phyloP scores from a whole-genome alignment of 2,797 vertebrate genomes.

The Eidolon dupreanum region DNA sequence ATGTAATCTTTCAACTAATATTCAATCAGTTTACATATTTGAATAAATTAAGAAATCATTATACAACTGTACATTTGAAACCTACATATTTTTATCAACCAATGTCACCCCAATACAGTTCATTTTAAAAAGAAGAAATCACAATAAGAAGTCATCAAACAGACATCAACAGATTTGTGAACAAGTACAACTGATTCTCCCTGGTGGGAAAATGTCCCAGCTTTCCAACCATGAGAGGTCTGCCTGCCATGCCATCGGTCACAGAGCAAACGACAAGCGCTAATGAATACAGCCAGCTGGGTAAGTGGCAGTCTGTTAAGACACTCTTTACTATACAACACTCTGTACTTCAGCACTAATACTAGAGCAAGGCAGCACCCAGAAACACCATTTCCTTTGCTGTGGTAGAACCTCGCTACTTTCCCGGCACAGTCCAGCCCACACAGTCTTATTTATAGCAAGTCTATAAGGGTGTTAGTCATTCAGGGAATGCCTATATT shows the following conservation, averaged over 20 bases:
- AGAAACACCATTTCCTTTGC: not conserved
- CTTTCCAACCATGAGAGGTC: not conserved
- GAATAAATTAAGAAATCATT: slow-evolving; percentile 7
- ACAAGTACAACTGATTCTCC: not conserved
- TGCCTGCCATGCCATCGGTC: not conserved
- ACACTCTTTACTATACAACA: not conserved
- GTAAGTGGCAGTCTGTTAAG: not conserved
- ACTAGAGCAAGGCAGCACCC: not conserved
- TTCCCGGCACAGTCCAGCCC: not conserved
- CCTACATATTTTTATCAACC: too few relatives aligned
- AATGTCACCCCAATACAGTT: too few relatives aligned
- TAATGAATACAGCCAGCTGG: not conserved
- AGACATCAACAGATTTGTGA: not conserved
- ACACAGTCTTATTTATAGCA: slow-evolving; percentile 64
- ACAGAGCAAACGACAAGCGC: not conserved
- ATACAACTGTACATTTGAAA: too few relatives aligned
- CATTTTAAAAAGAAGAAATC: not conserved
- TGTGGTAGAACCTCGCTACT: not conserved
- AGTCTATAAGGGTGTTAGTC: slow-evolving; percentile 58
- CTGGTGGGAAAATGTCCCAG: not conserved
- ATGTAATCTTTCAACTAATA: not conserved
- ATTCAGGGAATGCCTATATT: slow-evolving; percentile 61
- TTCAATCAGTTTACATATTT: not conserved
- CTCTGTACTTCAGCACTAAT: not conserved
- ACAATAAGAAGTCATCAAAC: not conserved